phyloP scores from a whole-genome alignment of 2,113 vertebrate species.

The Gobio gobio region DNA sequence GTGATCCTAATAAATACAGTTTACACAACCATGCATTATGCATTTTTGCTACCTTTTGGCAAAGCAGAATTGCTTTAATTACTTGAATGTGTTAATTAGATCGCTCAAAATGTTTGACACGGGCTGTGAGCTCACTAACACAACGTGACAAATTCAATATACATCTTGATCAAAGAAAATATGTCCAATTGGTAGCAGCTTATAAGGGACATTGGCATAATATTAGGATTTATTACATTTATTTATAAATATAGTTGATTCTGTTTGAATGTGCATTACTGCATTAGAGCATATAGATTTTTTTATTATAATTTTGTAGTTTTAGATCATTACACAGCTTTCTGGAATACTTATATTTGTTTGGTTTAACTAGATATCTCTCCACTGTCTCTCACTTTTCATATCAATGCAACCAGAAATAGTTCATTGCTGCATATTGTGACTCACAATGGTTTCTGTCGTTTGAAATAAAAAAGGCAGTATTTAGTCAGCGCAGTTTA shows the following conservation, averaged over 20 bases:
- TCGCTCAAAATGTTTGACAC: slow-evolving; percentile 34
- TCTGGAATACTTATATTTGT: not conserved
- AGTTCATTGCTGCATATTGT: not conserved
- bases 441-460: not conserved
- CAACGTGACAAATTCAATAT: slow-evolving; percentile 51
- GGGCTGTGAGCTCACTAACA: slow-evolving; percentile 38
- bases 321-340: not conserved
- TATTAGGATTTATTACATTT: not conserved
- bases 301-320: not conserved
- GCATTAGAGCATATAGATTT: not conserved
- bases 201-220: not conserved
- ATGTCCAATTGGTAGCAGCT: slow-evolving; percentile 4
- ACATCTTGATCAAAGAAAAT: slow-evolving; percentile 42
- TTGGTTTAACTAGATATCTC: not conserved
- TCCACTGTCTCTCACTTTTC: not conserved
- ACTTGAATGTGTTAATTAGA: slow-evolving; percentile 43
- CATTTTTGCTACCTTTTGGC: slow-evolving; percentile 36
- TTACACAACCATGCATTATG: slow-evolving; percentile 62
- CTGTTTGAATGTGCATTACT: not conserved
- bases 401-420: not conserved
- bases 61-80: slow-evolving; percentile 46
- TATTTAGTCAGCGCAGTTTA: not conserved
- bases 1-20: slow-evolving; percentile 58
- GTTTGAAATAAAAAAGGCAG: not conserved
- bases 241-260: not conserved